A percentile compares a stretch with the other conserved stretches of the same genome.
These are phyloP conservation scores for Cephalopachus bancanus DNA, from an alignment of 2,797 vertebrate species.

Conservation along the genomic window DNA sequence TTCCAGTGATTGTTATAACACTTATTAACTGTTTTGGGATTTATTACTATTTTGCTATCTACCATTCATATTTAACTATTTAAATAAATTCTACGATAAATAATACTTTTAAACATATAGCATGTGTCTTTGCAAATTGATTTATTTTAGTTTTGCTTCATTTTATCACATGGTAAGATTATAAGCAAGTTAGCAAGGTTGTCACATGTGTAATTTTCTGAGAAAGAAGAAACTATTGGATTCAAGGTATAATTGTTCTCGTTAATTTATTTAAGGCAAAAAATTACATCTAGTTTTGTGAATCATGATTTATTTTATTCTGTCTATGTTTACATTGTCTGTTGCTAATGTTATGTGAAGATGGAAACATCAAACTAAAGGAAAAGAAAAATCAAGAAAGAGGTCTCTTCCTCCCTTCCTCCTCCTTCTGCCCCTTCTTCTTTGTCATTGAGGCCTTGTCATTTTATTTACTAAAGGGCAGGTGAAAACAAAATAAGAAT, in stretches of 20 bases:
- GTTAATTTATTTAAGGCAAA: conserved; percentile 46
- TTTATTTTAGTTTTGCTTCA: conserved; percentile 46
- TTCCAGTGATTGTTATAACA: not conserved
- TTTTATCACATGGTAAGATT: conserved; percentile 20
- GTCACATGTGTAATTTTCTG: conserved; percentile 1
- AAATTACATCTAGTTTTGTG: not conserved
- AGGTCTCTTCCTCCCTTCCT: not conserved
- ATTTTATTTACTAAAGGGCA: not conserved
- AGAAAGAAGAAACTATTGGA: conserved; percentile 31
- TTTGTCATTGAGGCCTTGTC: not conserved
- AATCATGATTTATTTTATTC: not conserved
- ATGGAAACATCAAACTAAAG: conserved; percentile 14
- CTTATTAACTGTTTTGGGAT: not conserved
- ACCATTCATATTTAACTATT: not conserved
- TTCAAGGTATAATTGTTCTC: conserved; percentile 41
- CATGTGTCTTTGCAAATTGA: conserved; percentile 49
- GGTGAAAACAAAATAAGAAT: conserved; percentile 39
- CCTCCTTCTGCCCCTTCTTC: not conserved
- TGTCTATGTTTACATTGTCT: conserved; percentile 24
- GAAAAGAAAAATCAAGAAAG: not conserved
- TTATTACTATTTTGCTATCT: conserved; percentile 23
- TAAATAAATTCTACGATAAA: conserved; percentile 40
- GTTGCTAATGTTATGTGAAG: conserved; percentile 13
- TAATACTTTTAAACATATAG: conserved; percentile 18
- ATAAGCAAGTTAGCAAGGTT: not conserved